These are phyloP conservation scores for Euphydryas editha DNA, from an alignment of 2,888 invertebrate genomes.

Conservation along the genomic window DNA sequence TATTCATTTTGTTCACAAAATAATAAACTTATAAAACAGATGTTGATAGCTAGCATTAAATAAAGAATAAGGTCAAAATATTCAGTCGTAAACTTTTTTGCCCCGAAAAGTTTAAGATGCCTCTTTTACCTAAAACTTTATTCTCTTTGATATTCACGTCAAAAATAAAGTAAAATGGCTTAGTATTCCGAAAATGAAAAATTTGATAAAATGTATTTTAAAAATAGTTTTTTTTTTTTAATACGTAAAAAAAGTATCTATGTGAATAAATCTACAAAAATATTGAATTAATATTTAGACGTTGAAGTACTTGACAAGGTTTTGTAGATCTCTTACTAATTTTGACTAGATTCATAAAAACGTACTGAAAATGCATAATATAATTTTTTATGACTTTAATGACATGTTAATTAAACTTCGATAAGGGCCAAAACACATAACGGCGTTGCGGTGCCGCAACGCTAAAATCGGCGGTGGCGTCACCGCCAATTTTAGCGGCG, in stretches of 20 bases:
- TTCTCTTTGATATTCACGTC: constrained; percentile 22
- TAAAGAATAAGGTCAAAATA: constrained; percentile 11
- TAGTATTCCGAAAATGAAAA: neutral
- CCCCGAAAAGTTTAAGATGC: constrained; percentile 19
- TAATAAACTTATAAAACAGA: neutral
- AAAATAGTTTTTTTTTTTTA: neutral
- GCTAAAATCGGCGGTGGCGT: too few relatives aligned
- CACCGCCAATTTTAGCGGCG: too few relatives aligned
- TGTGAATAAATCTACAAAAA: too few relatives aligned
- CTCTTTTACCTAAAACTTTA: constrained; percentile 13
- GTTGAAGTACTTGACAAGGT: too few relatives aligned
- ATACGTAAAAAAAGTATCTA: too few relatives aligned
- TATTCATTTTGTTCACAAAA: neutral
- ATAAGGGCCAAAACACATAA: too few relatives aligned
- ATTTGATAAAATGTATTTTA: neutral
- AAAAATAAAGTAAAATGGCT: constrained; percentile 16
- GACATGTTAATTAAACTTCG: neutral
- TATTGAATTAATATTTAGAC: too few relatives aligned
- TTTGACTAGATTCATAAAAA: too few relatives aligned
- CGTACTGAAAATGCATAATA: too few relatives aligned
- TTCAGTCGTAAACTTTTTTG: constrained; percentile 12
- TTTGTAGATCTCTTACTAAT: too few relatives aligned
- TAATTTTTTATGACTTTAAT: neutral
- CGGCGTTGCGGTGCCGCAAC: too few relatives aligned
- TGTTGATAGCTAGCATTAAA: constrained; percentile 3